These are phyloP conservation scores for Nylanderia fulva DNA, from an alignment of 1,140 invertebrate species.

Conservation along the genomic window DNA sequence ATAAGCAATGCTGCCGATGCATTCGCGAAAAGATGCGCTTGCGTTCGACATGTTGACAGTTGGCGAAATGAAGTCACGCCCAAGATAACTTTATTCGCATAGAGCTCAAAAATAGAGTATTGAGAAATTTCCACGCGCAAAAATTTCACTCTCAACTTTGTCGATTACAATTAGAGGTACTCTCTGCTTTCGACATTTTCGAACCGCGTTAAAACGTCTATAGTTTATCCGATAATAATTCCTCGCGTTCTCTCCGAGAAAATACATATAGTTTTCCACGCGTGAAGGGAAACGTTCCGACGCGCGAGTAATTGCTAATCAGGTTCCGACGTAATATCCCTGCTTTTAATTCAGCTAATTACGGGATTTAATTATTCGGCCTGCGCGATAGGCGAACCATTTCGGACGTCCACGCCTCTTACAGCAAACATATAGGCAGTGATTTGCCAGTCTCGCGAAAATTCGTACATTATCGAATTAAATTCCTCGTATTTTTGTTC, in stretches of 20 bases:
- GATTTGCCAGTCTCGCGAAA: conserved; percentile 23
- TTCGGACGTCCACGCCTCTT: conserved; percentile 35
- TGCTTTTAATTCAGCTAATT: conserved; percentile 58
- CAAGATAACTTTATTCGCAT: not conserved
- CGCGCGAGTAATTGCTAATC: conserved; percentile 54
- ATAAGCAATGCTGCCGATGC: conserved; percentile 30
- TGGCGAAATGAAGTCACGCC: not conserved
- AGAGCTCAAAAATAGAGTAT: no score
- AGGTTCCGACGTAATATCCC: conserved; percentile 46
- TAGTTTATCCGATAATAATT: conserved; percentile 12
- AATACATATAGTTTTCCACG: conserved; percentile 28
- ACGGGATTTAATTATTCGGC: conserved; percentile 56
- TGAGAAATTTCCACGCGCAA: not conserved
- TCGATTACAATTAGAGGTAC: not conserved
- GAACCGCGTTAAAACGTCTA: not conserved
- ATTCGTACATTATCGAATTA: conserved; percentile 59
- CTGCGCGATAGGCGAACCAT: conserved; percentile 50
- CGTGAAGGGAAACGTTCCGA: not conserved
- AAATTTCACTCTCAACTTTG: not conserved
- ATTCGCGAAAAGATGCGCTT: conserved; percentile 4
- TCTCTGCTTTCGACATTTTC: not conserved
- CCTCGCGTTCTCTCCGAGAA: not conserved
- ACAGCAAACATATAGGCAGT: conserved; percentile 29
- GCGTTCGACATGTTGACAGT: conserved; percentile 47
- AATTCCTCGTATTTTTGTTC: conserved; percentile 28